Evolutionary conservation across 2,797 vertebrate species (phyloP).

Genomic region (Fistularia tabacaria): DNA sequence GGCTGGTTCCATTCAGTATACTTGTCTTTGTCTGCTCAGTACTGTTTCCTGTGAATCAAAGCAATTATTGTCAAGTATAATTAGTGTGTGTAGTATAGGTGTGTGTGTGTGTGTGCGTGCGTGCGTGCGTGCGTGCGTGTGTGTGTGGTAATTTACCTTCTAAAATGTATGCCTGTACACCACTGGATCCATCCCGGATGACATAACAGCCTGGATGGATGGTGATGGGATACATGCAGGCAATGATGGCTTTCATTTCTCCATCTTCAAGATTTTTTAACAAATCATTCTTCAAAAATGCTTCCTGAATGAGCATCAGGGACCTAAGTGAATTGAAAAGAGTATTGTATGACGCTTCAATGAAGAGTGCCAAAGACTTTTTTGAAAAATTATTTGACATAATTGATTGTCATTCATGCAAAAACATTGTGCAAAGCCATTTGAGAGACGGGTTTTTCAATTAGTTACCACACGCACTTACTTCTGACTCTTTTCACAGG

Average conservation of each 20-base stretch:
- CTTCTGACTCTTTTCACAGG: slow-evolving; percentile 72
- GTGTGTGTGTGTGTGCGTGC: no score
- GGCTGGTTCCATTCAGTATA: no score
- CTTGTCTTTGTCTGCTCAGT: neutral
- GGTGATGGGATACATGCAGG: slow-evolving; percentile 62
- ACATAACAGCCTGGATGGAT: slow-evolving; percentile 65
- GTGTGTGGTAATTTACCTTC: slow-evolving; percentile 63
- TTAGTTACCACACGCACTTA: slow-evolving; percentile 50
- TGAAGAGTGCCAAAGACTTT: neutral
- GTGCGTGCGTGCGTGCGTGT: no score
- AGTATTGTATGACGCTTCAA: slow-evolving; percentile 1
- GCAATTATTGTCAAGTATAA: slow-evolving; percentile 12
- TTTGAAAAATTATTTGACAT: neutral
- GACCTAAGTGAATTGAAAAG: slow-evolving; percentile 48
- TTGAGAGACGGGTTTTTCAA: neutral
- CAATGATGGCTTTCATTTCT: slow-evolving; percentile 65
- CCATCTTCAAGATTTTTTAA: slow-evolving; percentile 71
- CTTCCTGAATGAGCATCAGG: slow-evolving; percentile 63
- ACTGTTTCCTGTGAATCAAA: slow-evolving; percentile 16
- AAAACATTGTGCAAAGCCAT: slow-evolving; percentile 4
- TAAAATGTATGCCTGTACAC: slow-evolving; percentile 71
- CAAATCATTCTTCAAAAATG: slow-evolving; percentile 71
- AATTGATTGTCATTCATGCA: slow-evolving; percentile 3
- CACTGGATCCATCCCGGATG: slow-evolving; percentile 69
- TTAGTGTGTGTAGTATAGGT: slow-evolving; percentile 4